Base-by-base conservation (phyloP, 2,797 vertebrate genomes). In the Danio jaintianensis region DNA sequence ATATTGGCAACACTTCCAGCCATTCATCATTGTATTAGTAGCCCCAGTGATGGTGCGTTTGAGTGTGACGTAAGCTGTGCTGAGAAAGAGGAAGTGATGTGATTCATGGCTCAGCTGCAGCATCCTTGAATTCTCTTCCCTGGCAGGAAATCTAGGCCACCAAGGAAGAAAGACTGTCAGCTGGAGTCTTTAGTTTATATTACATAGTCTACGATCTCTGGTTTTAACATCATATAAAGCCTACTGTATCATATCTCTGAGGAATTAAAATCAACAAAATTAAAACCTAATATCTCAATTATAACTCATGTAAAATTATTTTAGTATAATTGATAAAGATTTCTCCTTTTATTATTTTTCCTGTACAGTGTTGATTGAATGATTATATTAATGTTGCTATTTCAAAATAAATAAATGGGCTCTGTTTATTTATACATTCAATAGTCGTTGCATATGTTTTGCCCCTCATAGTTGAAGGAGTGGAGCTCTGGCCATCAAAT, bases 61-160 rank as follows among this genome's bases (percentile, higher is more conserved):
- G 8, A 77, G 15, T 40, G 18, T 47, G 56, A 22, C 10, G 8
- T 64, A 42, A 62, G 53, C 22, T 77, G 73, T 66, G 16, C 22
- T 61, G 7, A 58, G 63, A 69, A 56, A 82, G 52, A 75, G 82
- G 82, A 83, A 80, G 67, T 83, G 78, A 80, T 67, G 56, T 47
- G 20, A 80, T 80, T 72, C 69, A 72, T 63, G 40, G 61, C 48
- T 80, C 78, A 55, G 58, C 69, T 63, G 69, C 78, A 80, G 78
- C 69, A 80, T 80, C 78, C 78, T 80, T 73, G 77, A 72, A 72
- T 79, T 79, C 68, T 79, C 58, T 38, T 63, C 42, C 22, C 20
- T 55, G 50, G 38, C 78, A 73, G 78, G 78, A 80, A 45, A 73
- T 38, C 4, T 63, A 15, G 36, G 58, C 40, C 56, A 71, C 36